Percentiles rank a stretch among this genome's conserved stretches.
These are phyloP conservation scores for Bos indicus DNA, from an alignment of 2,113 vertebrate species.

Conservation along the genomic window DNA sequence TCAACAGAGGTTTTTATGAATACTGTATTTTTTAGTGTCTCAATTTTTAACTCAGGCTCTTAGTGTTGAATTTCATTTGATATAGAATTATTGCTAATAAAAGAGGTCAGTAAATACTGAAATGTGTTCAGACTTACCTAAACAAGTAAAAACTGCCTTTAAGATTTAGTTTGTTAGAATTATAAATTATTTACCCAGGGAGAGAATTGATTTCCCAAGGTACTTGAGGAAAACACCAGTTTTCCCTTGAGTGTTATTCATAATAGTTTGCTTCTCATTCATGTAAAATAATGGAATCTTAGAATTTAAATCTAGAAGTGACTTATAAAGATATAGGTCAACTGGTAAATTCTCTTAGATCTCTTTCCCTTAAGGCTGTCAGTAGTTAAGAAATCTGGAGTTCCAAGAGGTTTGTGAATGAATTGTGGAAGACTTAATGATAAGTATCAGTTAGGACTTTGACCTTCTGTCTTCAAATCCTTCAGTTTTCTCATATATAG, in stretches of 20 bases:
- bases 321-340: not conserved
- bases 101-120: not conserved
- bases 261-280: not conserved
- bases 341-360: not conserved
- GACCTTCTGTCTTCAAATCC: not conserved
- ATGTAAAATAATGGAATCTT: slow-evolving; percentile 11
- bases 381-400: not conserved
- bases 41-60: not conserved
- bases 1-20: not conserved
- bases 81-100: not conserved
- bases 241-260: not conserved
- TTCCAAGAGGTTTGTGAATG: not conserved
- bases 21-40: not conserved
- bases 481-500: not conserved
- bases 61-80: not conserved
- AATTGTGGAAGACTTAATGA: not conserved
- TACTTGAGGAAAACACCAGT: not conserved
- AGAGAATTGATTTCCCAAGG: not conserved
- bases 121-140: not conserved
- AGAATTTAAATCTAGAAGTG: slow-evolving; percentile 21
- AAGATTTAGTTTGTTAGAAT: not conserved
- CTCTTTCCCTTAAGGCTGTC: not conserved
- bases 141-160: not conserved
- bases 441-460: not conserved
- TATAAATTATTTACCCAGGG: not conserved